phyloP scores from a whole-genome alignment of 2,113 vertebrate genomes.

The Gallinago undulata region DNA sequence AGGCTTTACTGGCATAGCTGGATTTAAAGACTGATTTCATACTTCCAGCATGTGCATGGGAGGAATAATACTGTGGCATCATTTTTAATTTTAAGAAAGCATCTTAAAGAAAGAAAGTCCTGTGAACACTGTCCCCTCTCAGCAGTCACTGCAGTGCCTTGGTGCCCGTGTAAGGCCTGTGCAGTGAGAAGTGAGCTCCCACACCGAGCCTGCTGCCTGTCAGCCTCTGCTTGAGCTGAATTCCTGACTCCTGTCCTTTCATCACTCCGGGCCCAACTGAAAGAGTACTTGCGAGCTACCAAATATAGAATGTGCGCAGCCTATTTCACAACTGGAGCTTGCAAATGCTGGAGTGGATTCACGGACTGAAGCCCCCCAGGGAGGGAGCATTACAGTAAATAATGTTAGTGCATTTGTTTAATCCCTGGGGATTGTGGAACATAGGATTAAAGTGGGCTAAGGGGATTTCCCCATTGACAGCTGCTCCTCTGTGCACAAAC shows the following conservation, averaged over 20 bases:
- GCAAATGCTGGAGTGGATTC: slow-evolving; percentile 50
- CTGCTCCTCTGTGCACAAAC: slow-evolving; percentile 37
- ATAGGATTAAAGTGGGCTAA: slow-evolving; percentile 54
- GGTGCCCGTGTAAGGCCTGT: not conserved
- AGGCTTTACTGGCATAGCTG: not conserved
- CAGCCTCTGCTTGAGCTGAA: not conserved
- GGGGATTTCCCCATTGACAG: slow-evolving; percentile 66
- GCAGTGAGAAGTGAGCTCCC: not conserved
- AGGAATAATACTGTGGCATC: not conserved
- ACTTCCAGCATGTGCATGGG: not conserved
- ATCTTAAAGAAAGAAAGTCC: not conserved
- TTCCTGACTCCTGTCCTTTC: slow-evolving; percentile 49
- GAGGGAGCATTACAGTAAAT: slow-evolving; percentile 42
- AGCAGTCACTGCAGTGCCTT: not conserved
- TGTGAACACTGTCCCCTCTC: not conserved
- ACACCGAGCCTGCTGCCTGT: not conserved
- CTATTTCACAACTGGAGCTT: slow-evolving; percentile 49
- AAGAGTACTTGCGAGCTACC: slow-evolving; percentile 35
- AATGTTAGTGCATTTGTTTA: slow-evolving; percentile 52
- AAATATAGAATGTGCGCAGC: slow-evolving; percentile 22
- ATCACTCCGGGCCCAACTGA: slow-evolving; percentile 20
- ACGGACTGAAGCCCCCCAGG: slow-evolving; percentile 30
- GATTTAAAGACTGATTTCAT: not conserved
- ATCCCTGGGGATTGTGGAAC: slow-evolving; percentile 40
- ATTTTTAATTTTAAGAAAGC: not conserved